Percentiles rank a stretch among this genome's conserved stretches.
Evolutionary conservation across 92 coral and sea anemone species (phyloP).

Genomic region (Virgularia gustaviana): DNA sequence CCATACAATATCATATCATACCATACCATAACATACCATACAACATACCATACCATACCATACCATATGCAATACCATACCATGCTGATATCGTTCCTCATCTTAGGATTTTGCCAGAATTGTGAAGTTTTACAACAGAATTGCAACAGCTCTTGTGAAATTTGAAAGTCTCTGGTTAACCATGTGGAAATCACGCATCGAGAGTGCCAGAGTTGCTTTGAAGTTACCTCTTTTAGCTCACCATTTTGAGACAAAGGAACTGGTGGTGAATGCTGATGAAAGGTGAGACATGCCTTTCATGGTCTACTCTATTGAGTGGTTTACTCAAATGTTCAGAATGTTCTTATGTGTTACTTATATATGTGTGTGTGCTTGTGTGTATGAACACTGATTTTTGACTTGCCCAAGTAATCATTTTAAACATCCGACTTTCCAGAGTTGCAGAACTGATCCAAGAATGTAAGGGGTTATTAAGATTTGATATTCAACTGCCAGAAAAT

Average conservation of each 20-base stretch:
- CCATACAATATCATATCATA: too few species aligned
- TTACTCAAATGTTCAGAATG: neutral
- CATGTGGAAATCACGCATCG: constrained; percentile 90
- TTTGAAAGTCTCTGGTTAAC: constrained; percentile 96
- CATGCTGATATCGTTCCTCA: too few species aligned
- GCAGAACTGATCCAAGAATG: constrained; percentile 92
- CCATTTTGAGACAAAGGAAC: constrained; percentile 69
- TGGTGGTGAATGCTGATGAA: constrained; percentile 94
- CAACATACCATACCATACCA: too few species aligned
- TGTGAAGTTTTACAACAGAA: constrained; percentile 93
- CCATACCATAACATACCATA: too few species aligned
- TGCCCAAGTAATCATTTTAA: neutral
- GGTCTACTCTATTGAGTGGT: neutral
- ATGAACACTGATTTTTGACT: too few species aligned
- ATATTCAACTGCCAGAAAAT: constrained; percentile 76
- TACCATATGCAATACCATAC: too few species aligned
- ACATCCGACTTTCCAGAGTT: constrained; percentile 42
- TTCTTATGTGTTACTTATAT: neutral
- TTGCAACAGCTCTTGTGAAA: constrained; percentile 94
- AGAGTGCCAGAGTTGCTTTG: constrained; percentile 76
- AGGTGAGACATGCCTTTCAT: constrained; percentile 54
- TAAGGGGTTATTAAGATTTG: constrained; percentile 73
- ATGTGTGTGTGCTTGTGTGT: neutral
- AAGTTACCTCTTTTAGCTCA: constrained; percentile 71
- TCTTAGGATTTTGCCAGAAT: constrained; percentile 96